Evolutionary conservation across 2,888 invertebrate genomes (phyloP), one percentile per base, ranked within the genome.

Genomic region (Linnaemya tessellans): DNA sequence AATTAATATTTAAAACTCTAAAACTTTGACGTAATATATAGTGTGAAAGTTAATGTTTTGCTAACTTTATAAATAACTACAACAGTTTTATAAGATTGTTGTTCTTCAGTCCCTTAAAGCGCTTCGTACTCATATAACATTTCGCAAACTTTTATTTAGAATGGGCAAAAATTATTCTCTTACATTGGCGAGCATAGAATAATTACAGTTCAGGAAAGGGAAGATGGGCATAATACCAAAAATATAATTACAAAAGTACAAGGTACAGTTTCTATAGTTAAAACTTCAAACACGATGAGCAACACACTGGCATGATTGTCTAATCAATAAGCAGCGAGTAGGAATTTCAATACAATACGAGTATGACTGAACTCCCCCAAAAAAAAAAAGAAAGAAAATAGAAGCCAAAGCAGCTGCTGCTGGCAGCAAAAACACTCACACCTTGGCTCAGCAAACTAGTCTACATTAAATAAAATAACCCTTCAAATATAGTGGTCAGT

Each of bases 221-320:
- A 38, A 15, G 18, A 38, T 54, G 54, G 18, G 56, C 30, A 43
- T 25, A 8, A 46, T 46, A 62, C 11, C 10, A 13, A 43, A 22
- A 30, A 60, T 60, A 41, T n/a, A 56, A 56, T 49, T 11, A 15
- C 11, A 64, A 20, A 49, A 35, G 20, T 15, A 1, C 9, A 46
- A 73, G 35, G 85, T 82, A 85, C 85, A 85, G 85, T 82, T 70
- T 64, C 54, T 41, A 11, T 73, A 73, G 68, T 41, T 22, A 38
- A 41, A 64, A 68, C 54, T 60, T 25, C 41, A 64, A 35, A 46
- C 1, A 41, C 43, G 11, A 46, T 3, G 43, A 0, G 20, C 43
- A 10, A 7, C 9, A 22, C 0, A n/a, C 13, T 41, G 11, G 20
- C 18, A 74, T 60, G 54, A 46, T 79, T 62, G 41, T 85, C 81